phyloP scores from a whole-genome alignment of 2,888 invertebrate species.

The Drosophila cracens region DNA sequence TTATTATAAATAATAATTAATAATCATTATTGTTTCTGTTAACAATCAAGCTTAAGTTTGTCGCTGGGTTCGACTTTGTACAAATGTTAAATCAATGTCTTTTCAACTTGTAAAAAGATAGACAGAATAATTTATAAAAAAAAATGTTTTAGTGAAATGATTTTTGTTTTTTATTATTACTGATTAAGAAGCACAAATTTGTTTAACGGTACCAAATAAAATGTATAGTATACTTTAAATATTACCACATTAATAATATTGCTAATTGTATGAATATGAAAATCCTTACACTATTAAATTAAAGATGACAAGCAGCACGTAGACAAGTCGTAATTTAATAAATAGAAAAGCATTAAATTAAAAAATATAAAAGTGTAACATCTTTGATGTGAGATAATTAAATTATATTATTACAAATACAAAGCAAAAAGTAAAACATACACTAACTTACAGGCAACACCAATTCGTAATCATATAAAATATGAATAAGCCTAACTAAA shows the following conservation, averaged over 20 bases:
- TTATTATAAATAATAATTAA: not conserved
- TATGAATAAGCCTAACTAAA: not conserved
- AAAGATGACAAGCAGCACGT: not conserved
- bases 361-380: not conserved
- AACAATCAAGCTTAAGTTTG: not conserved
- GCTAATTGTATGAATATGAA: not conserved
- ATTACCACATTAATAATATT: not conserved
- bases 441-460: not conserved
- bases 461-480: not conserved
- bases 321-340: not conserved
- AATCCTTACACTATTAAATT: not conserved
- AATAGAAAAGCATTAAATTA: not conserved
- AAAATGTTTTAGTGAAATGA: not conserved
- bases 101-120: not conserved
- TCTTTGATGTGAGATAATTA: not conserved
- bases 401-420: not conserved
- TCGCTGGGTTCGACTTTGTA: not conserved
- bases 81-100: not conserved
- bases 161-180: not conserved
- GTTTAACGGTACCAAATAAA: not conserved
- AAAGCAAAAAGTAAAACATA: not conserved
- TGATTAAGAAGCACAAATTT: not conserved
- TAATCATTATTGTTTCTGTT: not conserved
- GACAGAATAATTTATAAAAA: not conserved
- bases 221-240: not conserved